phyloP scores from a whole-genome alignment of 2,888 invertebrate genomes.

The Drosophila atroscutellata region DNA sequence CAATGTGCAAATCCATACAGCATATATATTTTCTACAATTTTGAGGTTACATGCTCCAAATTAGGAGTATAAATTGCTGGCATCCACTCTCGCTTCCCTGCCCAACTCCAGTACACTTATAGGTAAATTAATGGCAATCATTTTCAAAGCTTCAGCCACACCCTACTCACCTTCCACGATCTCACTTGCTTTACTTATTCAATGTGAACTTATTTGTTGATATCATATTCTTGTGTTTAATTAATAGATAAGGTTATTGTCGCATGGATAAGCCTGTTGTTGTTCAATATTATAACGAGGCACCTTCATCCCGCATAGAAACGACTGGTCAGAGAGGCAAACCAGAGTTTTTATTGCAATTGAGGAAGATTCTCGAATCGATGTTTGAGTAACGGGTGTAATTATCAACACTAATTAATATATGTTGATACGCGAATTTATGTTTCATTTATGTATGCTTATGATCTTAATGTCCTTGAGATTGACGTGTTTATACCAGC shows the following conservation, averaged over 20 bases:
- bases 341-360: neutral
- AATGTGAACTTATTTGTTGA: neutral
- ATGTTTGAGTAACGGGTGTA: neutral
- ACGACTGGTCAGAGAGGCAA: neutral
- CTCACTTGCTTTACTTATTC: neutral
- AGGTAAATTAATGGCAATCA: neutral
- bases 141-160: neutral
- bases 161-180: neutral
- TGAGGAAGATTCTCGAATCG: neutral
- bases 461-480: neutral
- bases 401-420: neutral
- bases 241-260: neutral
- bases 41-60: neutral
- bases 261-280: neutral
- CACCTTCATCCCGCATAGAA: neutral
- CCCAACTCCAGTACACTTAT: neutral
- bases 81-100: neutral
- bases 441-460: neutral
- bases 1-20: neutral
- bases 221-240: neutral
- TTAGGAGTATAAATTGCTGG: neutral
- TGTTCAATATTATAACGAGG: neutral
- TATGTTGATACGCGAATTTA: neutral
- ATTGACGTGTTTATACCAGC: neutral
- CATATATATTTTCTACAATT: neutral